phyloP scores from a whole-genome alignment of 2,888 invertebrate genomes.

The Helicoverpa assulta region DNA sequence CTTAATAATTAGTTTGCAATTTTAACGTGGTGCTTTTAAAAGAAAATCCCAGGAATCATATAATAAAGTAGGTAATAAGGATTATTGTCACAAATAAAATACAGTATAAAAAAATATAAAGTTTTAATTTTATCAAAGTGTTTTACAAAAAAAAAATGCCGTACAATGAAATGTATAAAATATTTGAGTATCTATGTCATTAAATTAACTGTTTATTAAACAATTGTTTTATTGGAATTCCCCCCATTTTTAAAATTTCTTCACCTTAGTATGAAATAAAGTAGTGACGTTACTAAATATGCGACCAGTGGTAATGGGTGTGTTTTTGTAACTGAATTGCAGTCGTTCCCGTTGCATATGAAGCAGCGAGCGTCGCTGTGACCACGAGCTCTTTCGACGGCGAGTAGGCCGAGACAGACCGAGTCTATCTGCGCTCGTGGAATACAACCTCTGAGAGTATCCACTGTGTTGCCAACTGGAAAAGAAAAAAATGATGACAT shows the following conservation, averaged over 20 bases:
- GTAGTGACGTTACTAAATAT: constrained; percentile 55
- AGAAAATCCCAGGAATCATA: too few species aligned
- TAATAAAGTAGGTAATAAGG: not conserved
- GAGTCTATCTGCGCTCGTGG: constrained; percentile 82
- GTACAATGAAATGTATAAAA: constrained; percentile 46
- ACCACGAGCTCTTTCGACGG: constrained; percentile 83
- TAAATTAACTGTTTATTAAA: constrained; percentile 54
- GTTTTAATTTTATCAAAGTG: constrained; percentile 32
- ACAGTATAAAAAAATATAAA: constrained; percentile 12
- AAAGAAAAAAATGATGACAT: constrained; percentile 39
- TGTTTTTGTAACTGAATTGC: constrained; percentile 74
- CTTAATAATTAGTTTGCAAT: too few species aligned
- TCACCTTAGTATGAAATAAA: constrained; percentile 77
- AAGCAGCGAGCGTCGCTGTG: constrained; percentile 87
- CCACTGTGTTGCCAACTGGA: constrained; percentile 87
- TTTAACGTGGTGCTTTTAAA: too few species aligned
- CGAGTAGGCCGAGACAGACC: constrained; percentile 81
- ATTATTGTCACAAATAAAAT: constrained; percentile 14
- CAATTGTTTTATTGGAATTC: constrained; percentile 33
- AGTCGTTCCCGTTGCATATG: constrained; percentile 81
- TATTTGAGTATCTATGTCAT: constrained; percentile 52
- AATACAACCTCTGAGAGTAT: constrained; percentile 83
- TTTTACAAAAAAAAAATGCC: constrained; percentile 44
- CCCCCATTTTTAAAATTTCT: constrained; percentile 32
- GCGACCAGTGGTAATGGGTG: constrained; percentile 56